phyloP scores from a whole-genome alignment of 2,113 vertebrate genomes.

The Dinomys branickii region DNA sequence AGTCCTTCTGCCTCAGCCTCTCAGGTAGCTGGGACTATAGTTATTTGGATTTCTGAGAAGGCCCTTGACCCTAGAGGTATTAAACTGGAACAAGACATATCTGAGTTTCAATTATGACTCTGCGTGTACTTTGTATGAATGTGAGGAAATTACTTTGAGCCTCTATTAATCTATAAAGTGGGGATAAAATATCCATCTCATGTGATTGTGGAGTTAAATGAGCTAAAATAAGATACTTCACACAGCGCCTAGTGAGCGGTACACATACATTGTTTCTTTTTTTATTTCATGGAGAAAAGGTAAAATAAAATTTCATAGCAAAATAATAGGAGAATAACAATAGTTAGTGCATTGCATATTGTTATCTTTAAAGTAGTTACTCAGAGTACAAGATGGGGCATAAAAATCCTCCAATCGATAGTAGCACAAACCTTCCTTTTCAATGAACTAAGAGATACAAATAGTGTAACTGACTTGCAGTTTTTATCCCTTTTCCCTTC shows the following conservation, averaged over 20 bases:
- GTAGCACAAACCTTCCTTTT: background rate
- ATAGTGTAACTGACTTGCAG: background rate
- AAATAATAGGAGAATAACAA: background rate
- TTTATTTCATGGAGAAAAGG: background rate
- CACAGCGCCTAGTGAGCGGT: background rate
- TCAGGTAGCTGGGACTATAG: background rate
- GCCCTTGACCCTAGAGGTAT: background rate
- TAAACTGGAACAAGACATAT: background rate
- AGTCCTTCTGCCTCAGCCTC: background rate
- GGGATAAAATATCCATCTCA: background rate
- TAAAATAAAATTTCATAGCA: background rate
- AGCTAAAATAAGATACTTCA: background rate
- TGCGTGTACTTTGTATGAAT: background rate
- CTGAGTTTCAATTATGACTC: background rate
- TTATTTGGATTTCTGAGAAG: background rate
- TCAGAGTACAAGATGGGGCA: background rate
- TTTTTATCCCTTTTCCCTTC: background rate
- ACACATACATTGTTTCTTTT: background rate
- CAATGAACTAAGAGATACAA: background rate
- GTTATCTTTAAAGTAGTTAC: background rate
- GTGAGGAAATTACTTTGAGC: background rate
- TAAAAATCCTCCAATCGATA: background rate
- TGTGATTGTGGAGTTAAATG: background rate
- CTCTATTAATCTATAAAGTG: slow-evolving; percentile 1
- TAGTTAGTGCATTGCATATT: background rate